Percentiles rank a stretch among this genome's conserved stretches.
Conservation (phyloP, 23 tunicate species). For the Styela clava region DNA sequence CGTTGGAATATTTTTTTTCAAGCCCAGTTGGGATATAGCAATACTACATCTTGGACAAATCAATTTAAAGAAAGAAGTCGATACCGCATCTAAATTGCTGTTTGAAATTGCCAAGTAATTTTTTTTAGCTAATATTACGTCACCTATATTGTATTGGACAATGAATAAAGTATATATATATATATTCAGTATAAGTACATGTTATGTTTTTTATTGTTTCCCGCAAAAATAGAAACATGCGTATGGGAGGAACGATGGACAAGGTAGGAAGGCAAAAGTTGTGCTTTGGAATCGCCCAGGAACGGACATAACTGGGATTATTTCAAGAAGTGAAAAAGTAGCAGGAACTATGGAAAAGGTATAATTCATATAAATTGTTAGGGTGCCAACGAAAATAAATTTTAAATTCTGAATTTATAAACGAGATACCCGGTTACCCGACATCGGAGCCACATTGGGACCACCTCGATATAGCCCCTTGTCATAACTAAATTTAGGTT, state of each 20-base stretch:
- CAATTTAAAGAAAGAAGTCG: neutral
- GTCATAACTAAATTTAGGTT: too few species aligned
- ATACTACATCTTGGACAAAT: neutral
- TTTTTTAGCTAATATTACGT: too few species aligned
- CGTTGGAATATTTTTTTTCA: neutral
- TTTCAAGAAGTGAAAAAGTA: slow-evolving; percentile 33
- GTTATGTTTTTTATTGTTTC: neutral
- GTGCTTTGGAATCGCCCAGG: slow-evolving; percentile 42
- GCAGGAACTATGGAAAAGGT: slow-evolving; percentile 59
- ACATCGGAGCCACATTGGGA: too few species aligned
- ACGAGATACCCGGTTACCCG: too few species aligned
- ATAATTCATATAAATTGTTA: neutral
- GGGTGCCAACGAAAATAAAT: too few species aligned
- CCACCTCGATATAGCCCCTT: too few species aligned
- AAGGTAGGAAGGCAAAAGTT: slow-evolving; percentile 31
- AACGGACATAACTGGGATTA: slow-evolving; percentile 36
- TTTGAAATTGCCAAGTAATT: too few species aligned
- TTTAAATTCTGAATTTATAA: too few species aligned
- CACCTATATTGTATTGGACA: too few species aligned
- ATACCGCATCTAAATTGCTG: neutral
- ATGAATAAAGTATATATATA: too few species aligned
- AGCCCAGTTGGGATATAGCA: neutral
- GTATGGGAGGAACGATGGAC: slow-evolving; percentile 45
- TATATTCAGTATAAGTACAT: neutral
- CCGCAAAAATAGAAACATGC: slow-evolving; percentile 13